These are phyloP conservation scores for Python bivittatus DNA, from an alignment of 2,113 vertebrate species.

Conservation along the genomic window DNA sequence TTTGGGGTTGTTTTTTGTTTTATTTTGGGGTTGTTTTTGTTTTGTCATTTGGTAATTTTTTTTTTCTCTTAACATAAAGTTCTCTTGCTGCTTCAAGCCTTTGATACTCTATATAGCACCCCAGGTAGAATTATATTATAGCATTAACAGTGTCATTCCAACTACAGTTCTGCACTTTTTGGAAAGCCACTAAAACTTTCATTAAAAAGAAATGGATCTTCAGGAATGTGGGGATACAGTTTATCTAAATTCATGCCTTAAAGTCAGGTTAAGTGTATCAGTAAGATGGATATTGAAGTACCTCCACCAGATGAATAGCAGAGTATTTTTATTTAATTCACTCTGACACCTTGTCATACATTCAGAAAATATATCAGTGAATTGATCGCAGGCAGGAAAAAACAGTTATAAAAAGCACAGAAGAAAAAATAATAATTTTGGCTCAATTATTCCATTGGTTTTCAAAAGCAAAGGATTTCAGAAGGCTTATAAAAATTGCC, in stretches of 20 bases:
- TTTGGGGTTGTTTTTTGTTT: not conserved
- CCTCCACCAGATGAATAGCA: not conserved
- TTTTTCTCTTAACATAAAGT: not conserved
- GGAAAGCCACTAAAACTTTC: not conserved
- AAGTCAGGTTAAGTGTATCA: not conserved
- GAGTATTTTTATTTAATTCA: not conserved
- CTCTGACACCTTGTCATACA: not conserved
- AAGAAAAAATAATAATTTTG: slow-evolving; percentile 22
- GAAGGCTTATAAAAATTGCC: not conserved
- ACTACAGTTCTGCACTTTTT: not conserved
- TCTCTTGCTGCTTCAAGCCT: not conserved
- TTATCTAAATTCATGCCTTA: not conserved
- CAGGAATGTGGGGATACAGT: not conserved
- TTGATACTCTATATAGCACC: not conserved
- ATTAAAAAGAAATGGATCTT: not conserved
- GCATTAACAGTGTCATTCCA: not conserved
- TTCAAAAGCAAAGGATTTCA: slow-evolving; percentile 37
- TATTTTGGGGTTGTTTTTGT: not conserved
- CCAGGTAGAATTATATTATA: not conserved
- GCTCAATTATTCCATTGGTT: slow-evolving; percentile 40
- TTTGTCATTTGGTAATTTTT: not conserved
- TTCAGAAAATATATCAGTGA: slow-evolving; percentile 25
- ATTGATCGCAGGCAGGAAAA: slow-evolving; percentile 25
- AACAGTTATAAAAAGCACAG: slow-evolving; percentile 44
- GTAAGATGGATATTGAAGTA: not conserved